Evolutionary conservation across 2,888 invertebrate genomes (phyloP).

Genomic region (Aspidiotus rigidus): DNA sequence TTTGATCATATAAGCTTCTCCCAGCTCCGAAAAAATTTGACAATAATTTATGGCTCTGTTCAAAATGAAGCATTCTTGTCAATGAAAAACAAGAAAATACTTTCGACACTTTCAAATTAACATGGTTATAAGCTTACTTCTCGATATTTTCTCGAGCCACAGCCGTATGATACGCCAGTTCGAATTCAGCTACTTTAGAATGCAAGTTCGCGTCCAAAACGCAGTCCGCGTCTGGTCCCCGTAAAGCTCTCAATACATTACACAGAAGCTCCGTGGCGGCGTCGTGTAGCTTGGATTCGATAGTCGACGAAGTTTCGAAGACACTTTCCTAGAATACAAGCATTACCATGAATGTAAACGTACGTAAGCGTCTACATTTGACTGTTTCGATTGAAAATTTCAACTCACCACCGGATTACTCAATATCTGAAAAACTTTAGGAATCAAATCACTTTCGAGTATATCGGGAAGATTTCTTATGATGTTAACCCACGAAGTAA

Average conservation of each 20-base stretch:
- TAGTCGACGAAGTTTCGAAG: not conserved
- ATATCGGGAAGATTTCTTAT: conserved; percentile 28
- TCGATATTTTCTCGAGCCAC: conserved; percentile 22
- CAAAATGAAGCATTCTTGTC: not conserved
- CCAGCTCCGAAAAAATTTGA: conserved; percentile 87
- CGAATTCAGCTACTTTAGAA: conserved; percentile 13
- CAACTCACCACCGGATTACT: conserved; percentile 23
- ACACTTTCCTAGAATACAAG: not conserved
- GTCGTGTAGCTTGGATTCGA: conserved; percentile 29
- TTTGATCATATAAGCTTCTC: conserved; percentile 78
- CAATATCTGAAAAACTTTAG: conserved; percentile 33
- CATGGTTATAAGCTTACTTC: conserved; percentile 8
- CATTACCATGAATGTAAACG: too few relatives aligned
- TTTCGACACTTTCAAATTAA: too few relatives aligned
- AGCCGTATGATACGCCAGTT: conserved; percentile 24
- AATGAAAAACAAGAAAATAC: conserved; percentile 4
- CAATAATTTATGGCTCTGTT: conserved; percentile 77
- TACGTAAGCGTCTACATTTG: too few relatives aligned
- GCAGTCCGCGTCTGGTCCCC: conserved; percentile 3
- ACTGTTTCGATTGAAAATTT: not conserved
- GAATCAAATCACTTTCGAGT: conserved; percentile 31
- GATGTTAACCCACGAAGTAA: conserved; percentile 35
- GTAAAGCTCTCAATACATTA: conserved; percentile 9
- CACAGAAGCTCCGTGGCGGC: conserved; percentile 26
- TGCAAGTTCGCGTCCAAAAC: conserved; percentile 17